A percentile compares a stretch with the other conserved stretches of the same genome.
phyloP scores from a whole-genome alignment of 2,113 vertebrate species.

The Panthera uncia region DNA sequence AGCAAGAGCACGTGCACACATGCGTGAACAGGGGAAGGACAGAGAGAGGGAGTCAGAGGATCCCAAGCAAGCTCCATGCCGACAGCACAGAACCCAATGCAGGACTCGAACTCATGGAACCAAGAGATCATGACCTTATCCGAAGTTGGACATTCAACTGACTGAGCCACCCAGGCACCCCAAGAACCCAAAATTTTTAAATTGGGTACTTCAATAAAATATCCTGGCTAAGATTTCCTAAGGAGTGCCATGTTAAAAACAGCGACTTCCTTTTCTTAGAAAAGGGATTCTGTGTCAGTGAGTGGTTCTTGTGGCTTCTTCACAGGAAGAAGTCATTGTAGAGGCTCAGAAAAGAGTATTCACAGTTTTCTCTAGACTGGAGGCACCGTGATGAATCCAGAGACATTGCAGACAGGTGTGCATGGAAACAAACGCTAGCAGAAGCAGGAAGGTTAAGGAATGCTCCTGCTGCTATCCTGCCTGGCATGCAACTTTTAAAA shows the following conservation, averaged over 20 bases:
- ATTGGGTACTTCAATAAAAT: neutral
- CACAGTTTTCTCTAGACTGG: neutral
- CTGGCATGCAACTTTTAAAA: neutral
- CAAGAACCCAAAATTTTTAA: neutral
- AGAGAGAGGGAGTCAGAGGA: too few species aligned
- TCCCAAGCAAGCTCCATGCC: too few species aligned
- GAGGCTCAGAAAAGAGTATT: neutral
- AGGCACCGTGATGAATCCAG: neutral
- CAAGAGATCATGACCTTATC: neutral
- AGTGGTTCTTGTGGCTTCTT: neutral
- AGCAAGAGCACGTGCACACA: too few species aligned
- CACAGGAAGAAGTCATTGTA: neutral
- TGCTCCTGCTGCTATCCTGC: neutral
- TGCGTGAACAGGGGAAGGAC: too few species aligned
- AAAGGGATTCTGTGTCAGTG: neutral
- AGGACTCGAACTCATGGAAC: neutral
- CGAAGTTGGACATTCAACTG: neutral
- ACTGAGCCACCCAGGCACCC: neutral
- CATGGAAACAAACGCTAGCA: neutral
- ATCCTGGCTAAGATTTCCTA: neutral
- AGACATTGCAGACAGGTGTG: neutral
- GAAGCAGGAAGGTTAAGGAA: constrained; percentile 15
- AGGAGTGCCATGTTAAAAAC: neutral
- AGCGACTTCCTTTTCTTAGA: neutral
- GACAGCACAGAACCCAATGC: neutral